phyloP scores from a whole-genome alignment of 2,797 vertebrate genomes.

The Steatocranus sp. region DNA sequence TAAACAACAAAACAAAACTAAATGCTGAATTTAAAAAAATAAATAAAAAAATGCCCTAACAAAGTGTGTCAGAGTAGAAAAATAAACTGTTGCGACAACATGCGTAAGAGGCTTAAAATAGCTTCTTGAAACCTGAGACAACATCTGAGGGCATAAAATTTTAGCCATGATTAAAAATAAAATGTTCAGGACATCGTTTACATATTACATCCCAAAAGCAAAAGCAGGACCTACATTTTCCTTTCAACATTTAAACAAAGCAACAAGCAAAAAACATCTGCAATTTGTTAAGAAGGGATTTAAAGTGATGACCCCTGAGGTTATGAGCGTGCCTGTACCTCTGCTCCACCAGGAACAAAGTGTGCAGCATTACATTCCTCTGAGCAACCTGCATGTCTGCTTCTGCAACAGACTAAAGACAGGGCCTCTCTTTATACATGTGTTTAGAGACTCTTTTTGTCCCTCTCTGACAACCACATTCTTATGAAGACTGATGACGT shows the following conservation, averaged over 20 bases:
- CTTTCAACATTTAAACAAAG: background rate
- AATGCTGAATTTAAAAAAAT: background rate
- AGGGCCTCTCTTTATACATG: background rate
- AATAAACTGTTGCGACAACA: slow-evolving; percentile 10
- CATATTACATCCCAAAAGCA: background rate
- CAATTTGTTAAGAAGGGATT: background rate
- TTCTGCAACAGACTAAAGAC: slow-evolving; percentile 8
- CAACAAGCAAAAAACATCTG: background rate
- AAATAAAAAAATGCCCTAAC: no score
- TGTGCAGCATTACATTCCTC: background rate
- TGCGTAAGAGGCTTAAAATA: slow-evolving; percentile 41
- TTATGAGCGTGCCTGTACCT: background rate
- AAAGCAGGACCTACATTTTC: background rate
- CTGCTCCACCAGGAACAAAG: background rate
- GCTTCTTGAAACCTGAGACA: slow-evolving; percentile 45
- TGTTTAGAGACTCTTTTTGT: slow-evolving; percentile 8
- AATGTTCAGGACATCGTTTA: background rate
- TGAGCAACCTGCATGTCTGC: background rate
- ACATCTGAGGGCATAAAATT: background rate
- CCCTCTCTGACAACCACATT: background rate
- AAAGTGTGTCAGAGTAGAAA: background rate
- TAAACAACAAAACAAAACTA: background rate
- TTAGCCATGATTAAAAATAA: background rate
- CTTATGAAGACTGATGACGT: slow-evolving; percentile 10
- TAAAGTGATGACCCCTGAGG: background rate